Percentiles rank a stretch among this genome's conserved stretches.
Conservation (phyloP, 2,888 invertebrate genomes). For the Acanthococcus lagerstroemiae region DNA sequence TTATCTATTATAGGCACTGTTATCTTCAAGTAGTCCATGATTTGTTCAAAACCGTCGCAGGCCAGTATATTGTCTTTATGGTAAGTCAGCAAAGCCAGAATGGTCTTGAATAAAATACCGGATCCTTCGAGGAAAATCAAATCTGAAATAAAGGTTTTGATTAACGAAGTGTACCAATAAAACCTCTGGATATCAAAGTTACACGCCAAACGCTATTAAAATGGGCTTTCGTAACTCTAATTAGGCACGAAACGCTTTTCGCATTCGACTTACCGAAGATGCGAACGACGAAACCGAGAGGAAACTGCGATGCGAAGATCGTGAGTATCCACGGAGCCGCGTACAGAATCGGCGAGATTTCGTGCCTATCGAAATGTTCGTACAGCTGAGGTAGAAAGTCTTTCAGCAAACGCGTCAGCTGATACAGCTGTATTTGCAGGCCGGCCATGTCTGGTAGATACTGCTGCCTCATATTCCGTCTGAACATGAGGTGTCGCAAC, state of each 20-base stretch:
- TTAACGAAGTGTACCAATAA: too few species aligned
- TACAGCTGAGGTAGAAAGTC: conserved; percentile 80
- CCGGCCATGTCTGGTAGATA: conserved; percentile 93
- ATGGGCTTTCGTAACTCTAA: too few species aligned
- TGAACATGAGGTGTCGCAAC: conserved; percentile 83
- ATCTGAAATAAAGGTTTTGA: conserved; percentile 51
- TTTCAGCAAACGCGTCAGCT: conserved; percentile 79
- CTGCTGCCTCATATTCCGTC: conserved; percentile 73
- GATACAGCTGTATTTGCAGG: conserved; percentile 84
- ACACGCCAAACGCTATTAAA: too few species aligned
- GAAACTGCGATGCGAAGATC: conserved; percentile 91
- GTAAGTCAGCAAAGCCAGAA: conserved; percentile 69
- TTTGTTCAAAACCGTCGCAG: conserved; percentile 84
- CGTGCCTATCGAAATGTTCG: conserved; percentile 72
- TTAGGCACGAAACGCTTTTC: too few species aligned
- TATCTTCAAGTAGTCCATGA: conserved; percentile 84
- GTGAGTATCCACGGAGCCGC: conserved; percentile 97
- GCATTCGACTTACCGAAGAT: conserved; percentile 78
- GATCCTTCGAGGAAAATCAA: conserved; percentile 76
- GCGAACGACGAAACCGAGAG: conserved; percentile 85
- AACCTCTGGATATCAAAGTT: conserved; percentile 6
- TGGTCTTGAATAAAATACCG: conserved; percentile 82
- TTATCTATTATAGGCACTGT: conserved; percentile 61
- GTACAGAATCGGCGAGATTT: conserved; percentile 87
- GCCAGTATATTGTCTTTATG: conserved; percentile 74